Evolutionary conservation across 1,140 invertebrate species (phyloP).

Genomic region (Pachypeltis micranthus): DNA sequence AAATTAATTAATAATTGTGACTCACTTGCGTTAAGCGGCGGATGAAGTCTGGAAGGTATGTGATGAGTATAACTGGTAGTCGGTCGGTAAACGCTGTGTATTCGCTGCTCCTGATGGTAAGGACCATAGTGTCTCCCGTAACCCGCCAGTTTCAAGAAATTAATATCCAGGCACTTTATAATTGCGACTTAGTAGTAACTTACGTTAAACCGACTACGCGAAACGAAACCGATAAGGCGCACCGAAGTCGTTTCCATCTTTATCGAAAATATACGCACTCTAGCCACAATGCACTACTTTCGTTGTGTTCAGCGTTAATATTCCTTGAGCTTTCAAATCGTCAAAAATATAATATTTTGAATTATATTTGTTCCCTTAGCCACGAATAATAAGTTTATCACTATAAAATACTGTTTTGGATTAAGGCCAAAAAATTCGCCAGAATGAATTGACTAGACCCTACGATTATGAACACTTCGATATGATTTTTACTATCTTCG

Average conservation of each 20-base stretch:
- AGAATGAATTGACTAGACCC: slow-evolving; percentile 11
- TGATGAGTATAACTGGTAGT: slow-evolving; percentile 14
- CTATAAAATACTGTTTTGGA: slow-evolving; percentile 15
- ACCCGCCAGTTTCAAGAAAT: slow-evolving; percentile 16
- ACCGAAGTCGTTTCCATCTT: no score
- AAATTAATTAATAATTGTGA: no score
- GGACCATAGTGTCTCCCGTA: slow-evolving; percentile 17
- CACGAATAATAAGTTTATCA: slow-evolving; percentile 11
- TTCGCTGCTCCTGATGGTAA: slow-evolving; percentile 12
- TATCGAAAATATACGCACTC: no score
- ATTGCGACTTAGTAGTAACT: no score
- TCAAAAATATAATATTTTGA: slow-evolving; percentile 6
- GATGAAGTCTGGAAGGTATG: slow-evolving; percentile 10
- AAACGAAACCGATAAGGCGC: no score
- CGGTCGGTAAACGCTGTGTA: slow-evolving; percentile 8
- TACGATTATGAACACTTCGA: slow-evolving; percentile 14
- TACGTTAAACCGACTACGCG: no score
- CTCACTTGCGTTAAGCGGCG: slow-evolving; percentile 19
- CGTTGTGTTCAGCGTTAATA: no score
- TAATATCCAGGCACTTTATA: no score
- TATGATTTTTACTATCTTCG: not conserved
- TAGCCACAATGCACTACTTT: no score
- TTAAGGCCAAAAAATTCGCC: slow-evolving; percentile 6
- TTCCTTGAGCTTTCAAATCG: not conserved
- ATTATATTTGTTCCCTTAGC: slow-evolving; percentile 3